Conservation (phyloP, 2,113 vertebrate genomes). For the Panthera leo region DNA sequence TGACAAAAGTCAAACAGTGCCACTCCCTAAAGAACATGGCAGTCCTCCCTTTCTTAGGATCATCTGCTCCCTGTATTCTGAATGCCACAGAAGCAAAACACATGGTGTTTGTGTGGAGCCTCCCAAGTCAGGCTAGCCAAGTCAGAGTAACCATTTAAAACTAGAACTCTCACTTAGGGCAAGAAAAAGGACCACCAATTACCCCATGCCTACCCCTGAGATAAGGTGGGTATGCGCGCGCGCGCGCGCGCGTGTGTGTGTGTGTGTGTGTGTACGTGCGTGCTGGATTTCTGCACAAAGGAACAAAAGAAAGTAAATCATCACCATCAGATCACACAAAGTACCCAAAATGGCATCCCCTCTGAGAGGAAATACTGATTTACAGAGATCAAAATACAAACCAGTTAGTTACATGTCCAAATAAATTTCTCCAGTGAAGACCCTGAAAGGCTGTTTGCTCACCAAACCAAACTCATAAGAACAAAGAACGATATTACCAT, state of each 20-base stretch:
- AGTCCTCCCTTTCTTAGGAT: neutral
- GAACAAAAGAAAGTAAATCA: neutral
- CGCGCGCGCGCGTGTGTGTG: too few species aligned
- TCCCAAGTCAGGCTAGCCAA: neutral
- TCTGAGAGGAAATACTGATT: neutral
- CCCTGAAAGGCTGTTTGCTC: neutral
- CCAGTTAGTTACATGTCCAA: neutral
- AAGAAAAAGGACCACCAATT: neutral
- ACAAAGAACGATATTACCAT: neutral
- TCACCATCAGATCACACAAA: neutral
- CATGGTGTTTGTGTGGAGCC: neutral
- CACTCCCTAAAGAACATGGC: neutral
- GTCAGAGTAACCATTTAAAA: neutral
- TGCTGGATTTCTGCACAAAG: neutral
- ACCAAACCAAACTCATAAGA: neutral
- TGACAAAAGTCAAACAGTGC: neutral
- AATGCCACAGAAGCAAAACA: neutral
- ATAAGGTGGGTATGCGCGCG: neutral
- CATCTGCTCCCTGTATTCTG: neutral
- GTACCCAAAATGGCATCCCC: neutral
- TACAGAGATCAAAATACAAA: neutral
- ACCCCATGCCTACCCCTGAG: neutral
- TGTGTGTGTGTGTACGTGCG: rapidly evolving
- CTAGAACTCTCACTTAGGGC: neutral
- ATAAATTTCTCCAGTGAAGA: neutral